A percentile compares a stretch with the other conserved stretches of the same genome.
Conservation (phyloP, 2,113 vertebrate species). For the Dicentrarchus labrax region DNA sequence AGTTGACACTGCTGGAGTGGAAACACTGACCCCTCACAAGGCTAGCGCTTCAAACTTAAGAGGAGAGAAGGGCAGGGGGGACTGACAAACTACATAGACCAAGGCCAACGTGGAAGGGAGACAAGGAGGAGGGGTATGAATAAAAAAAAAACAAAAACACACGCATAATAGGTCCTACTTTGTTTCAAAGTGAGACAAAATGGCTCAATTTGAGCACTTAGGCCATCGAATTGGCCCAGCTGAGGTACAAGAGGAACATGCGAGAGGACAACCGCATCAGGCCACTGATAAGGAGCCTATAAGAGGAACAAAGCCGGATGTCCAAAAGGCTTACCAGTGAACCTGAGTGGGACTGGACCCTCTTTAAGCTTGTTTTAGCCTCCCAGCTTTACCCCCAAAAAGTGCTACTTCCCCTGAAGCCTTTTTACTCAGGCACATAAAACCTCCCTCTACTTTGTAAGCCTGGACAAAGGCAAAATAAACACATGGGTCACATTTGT, state of each 20-base stretch:
- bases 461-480: slow-evolving; percentile 81
- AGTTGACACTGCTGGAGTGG: slow-evolving; percentile 92
- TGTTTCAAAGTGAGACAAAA: slow-evolving; percentile 98
- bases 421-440: slow-evolving; percentile 70
- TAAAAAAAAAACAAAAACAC: slow-evolving; percentile 75
- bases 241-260: slow-evolving; percentile 91
- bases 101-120: slow-evolving; percentile 70
- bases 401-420: slow-evolving; percentile 67
- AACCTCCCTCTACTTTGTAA: slow-evolving; percentile 76
- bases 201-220: slow-evolving; percentile 99
- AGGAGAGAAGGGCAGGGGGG: slow-evolving; percentile 65
- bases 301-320: slow-evolving; percentile 85
- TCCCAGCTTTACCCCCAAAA: slow-evolving; percentile 70
- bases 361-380: slow-evolving; percentile 78
- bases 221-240: slow-evolving; percentile 88
- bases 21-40: slow-evolving; percentile 89
- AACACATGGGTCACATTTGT: slow-evolving; percentile 83
- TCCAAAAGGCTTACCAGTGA: slow-evolving; percentile 86
- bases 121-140: slow-evolving; percentile 78
- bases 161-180: slow-evolving; percentile 91
- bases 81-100: slow-evolving; percentile 74
- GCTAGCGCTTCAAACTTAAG: slow-evolving; percentile 82
- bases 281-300: slow-evolving; percentile 82
- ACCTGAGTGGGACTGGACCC: slow-evolving; percentile 78
- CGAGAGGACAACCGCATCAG: slow-evolving; percentile 88